Conservation (phyloP, 2,797 vertebrate species). For the Catamblyrhynchus diadema region DNA sequence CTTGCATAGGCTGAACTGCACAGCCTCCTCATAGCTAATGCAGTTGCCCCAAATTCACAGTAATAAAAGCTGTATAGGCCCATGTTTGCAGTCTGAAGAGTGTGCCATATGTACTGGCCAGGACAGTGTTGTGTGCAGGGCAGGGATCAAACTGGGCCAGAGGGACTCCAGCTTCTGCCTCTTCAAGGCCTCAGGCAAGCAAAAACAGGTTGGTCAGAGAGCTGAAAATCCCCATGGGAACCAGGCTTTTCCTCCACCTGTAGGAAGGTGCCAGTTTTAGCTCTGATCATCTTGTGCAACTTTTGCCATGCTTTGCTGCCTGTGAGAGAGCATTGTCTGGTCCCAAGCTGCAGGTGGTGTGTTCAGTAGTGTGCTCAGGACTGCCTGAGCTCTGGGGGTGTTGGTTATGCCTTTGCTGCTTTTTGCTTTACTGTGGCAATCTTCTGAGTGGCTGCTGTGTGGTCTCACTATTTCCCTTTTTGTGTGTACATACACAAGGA, state of each 20-base stretch:
- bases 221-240: background rate
- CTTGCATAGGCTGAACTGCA: background rate
- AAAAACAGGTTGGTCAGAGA: background rate
- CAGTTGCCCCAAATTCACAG: background rate
- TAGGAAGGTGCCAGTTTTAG: background rate
- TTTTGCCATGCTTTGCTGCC: background rate
- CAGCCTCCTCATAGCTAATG: background rate
- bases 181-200: background rate
- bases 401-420: background rate
- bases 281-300: background rate
- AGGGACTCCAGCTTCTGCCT: background rate
- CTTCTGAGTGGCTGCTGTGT: background rate
- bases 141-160: background rate
- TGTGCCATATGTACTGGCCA: background rate
- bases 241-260: background rate
- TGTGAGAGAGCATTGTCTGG: background rate
- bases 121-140: background rate
- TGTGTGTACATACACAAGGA: accelerated
- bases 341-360: background rate
- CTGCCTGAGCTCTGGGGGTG: background rate
- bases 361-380: background rate
- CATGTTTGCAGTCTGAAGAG: background rate
- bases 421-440: background rate
- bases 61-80: background rate
- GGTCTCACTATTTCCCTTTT: background rate